Evolutionary conservation across 2,113 vertebrate genomes (phyloP), one percentile per base, ranked within the genome.

Genomic region (Xiphophorus maculatus): DNA sequence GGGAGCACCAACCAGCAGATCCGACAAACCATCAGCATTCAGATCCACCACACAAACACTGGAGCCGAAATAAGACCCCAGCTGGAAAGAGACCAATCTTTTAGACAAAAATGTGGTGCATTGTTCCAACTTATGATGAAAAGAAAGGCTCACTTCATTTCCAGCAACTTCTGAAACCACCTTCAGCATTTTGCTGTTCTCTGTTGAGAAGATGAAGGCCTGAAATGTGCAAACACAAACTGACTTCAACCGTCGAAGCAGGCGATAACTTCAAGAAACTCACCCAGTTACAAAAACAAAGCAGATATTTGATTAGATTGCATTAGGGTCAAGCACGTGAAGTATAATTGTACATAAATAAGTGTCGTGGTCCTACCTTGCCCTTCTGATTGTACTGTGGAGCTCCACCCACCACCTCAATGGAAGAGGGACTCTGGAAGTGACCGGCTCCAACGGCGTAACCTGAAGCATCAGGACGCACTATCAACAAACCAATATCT

Each of bases 31-130:
- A 35, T 99, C 98, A 2, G 93, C 91, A 1, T 99, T 99, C 84
- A 99, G 94, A 90, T 99, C 97, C 73, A 97, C 95, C 0, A 88
- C 97, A 77, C 96, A 98, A 58, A 99, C 79, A 66, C 97, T 94
- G 74, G 97, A 95, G 81, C 98, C 98, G 19, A 98, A 99, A 80
- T 99, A 99, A 1, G 97, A 97, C 65, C 97, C 97, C 71, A 99
- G 94, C 98, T 99, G 83, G 69, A 73, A 29, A 84, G 30, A 72
- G 17, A 80, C 77, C 76, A 35, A 44, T 14, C 4, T 22, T 25
- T 14, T 51, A n/a, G 40, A 13, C 51, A 32, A 37, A 67, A 37
- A 73, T 0, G 8, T 22, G 44, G 44, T n/a, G 15, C 0, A 14
- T 42, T 75, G 63, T 30, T 68, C 30, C 71, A n/a, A 80, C 71